Evolutionary conservation across 2,113 vertebrate species (phyloP).

Genomic region (Otus sunia): DNA sequence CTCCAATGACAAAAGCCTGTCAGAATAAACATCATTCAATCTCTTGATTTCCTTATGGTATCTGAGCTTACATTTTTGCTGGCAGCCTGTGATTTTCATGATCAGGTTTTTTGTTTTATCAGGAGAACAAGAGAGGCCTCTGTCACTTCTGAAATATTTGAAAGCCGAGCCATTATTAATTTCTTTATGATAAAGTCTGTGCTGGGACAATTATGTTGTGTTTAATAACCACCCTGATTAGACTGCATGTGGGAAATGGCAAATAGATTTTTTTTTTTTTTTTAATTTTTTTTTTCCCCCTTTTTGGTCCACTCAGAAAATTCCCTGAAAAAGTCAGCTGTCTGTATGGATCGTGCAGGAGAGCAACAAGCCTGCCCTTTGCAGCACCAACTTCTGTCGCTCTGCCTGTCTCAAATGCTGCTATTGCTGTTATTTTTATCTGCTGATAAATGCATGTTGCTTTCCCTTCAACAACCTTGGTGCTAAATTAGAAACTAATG

Average conservation of each 20-base stretch:
- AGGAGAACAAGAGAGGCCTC: neutral
- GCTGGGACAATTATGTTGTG: neutral
- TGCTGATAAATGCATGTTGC: neutral
- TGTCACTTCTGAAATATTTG: neutral
- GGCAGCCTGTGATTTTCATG: neutral
- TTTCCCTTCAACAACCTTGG: conserved; percentile 25
- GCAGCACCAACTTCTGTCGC: neutral
- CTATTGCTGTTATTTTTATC: conserved; percentile 43
- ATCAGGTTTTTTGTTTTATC: neutral
- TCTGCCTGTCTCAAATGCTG: neutral
- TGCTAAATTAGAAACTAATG: conserved; percentile 44
- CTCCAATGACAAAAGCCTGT: neutral
- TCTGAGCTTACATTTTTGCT: neutral
- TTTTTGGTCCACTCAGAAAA: neutral
- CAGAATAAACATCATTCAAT: neutral
- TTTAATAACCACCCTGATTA: neutral
- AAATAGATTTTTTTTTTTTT: neutral
- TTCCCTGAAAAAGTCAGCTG: neutral
- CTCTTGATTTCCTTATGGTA: neutral
- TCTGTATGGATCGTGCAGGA: neutral
- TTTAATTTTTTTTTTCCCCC: neutral
- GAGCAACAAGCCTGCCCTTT: neutral
- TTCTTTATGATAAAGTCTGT: neutral
- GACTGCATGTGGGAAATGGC: neutral
- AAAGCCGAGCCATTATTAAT: neutral